These are phyloP conservation scores for Lerista edwardsae DNA, from an alignment of 2,797 vertebrate genomes.

Conservation along the genomic window DNA sequence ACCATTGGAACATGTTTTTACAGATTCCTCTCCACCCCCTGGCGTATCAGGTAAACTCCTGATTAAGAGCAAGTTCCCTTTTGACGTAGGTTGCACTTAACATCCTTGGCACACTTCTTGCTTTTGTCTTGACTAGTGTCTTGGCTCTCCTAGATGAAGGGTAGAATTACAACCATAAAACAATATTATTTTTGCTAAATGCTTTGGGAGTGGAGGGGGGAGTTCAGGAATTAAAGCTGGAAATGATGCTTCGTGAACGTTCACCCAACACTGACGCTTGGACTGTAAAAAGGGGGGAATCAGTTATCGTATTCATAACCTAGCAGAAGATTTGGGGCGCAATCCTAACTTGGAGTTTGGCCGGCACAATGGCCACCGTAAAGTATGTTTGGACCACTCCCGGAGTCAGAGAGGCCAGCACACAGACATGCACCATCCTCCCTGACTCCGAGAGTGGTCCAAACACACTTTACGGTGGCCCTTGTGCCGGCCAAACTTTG, in stretches of 20 bases:
- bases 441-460: no score
- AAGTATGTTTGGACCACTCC: no score
- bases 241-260: background rate
- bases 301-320: background rate
- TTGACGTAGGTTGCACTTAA: constrained; percentile 15
- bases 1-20: background rate
- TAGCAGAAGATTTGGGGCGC: background rate
- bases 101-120: constrained; percentile 21
- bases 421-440: no score
- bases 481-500: no score
- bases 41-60: constrained; percentile 11
- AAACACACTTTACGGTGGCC: no score
- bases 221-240: background rate
- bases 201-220: background rate
- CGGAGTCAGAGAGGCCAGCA: no score
- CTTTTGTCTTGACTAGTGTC: background rate
- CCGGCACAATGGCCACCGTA: no score
- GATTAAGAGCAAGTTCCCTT: constrained; percentile 24
- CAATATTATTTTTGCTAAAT: background rate
- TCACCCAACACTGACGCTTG: background rate
- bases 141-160: background rate
- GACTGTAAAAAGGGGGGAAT: background rate
- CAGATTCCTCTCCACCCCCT: constrained; percentile 10
- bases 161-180: constrained; percentile 8
- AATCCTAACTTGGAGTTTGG: no score